Evolutionary conservation across 2,113 vertebrate genomes (phyloP), one percentile per base, ranked within the genome.

Genomic region (Boleophthalmus pectinirostris): DNA sequence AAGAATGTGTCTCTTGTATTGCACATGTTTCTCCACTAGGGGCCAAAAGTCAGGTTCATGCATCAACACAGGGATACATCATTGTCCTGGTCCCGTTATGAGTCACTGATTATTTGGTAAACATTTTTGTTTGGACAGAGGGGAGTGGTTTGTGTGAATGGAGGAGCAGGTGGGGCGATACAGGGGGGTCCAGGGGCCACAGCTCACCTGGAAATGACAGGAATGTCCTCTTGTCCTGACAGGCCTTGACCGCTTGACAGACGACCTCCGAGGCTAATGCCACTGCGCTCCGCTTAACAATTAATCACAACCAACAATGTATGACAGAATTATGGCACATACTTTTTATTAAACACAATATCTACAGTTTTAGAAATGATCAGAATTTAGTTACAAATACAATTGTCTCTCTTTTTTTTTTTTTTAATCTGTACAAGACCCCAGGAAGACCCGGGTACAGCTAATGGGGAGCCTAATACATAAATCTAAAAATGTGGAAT

Each of bases 151-250:
- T 24, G 38, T 66, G 13, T 66, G 38, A 66, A 66, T 66, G 38
- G 43, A 18, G 1, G 56, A 74, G 81, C 77, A 82, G 83, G 78
- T 87, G 87, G 71, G 43, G 72, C 58, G 70, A 80, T 77, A 69
- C n/a, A 74, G 77, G 69, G 49, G 77, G 81, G 66, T 79, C 65
- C 74, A 82, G 73, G 29, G 29, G 85, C 88, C 90, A 82, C 46
- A 60, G 69, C 77, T 86, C 85, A 82, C 82, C 83, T 87, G 87
- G 74, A 68, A 89, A 87, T 82, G 82, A 85, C 43, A 83, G 89
- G 90, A 93, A 93, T 92, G 86, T 90, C 74, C 51, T 90, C 86
- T 66, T 91, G 90, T 92, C 80, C 77, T 54, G 86, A 87, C 91
- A 91, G 78, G 88, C 80, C 79, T 88, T 88, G 85, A 90, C 88